A percentile compares a stretch with the other conserved stretches of the same genome.
Evolutionary conservation across 2,113 vertebrate species (phyloP).

Genomic region (Cepphus grylle): DNA sequence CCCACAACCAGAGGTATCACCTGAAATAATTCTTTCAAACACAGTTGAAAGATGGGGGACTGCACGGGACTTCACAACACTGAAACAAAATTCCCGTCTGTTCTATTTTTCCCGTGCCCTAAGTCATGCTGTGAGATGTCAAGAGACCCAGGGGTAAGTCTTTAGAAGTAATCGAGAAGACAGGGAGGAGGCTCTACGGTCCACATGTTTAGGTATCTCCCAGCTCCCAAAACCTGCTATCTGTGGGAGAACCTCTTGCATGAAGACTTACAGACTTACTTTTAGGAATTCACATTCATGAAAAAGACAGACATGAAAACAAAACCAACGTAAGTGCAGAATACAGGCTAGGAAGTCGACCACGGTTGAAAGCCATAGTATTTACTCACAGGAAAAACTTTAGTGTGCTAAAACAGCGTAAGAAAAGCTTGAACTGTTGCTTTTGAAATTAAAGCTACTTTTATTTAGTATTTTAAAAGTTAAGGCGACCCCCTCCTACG

Average conservation of each 20-base stretch:
- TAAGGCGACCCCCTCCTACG: not conserved
- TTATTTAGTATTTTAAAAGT: not conserved
- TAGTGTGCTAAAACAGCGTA: accelerated
- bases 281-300: not conserved
- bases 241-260: not conserved
- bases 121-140: not conserved
- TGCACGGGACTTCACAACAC: not conserved
- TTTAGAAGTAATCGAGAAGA: not conserved
- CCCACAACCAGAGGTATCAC: accelerated
- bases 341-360: not conserved
- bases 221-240: not conserved
- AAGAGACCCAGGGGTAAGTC: not conserved
- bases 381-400: not conserved
- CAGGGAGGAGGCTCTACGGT: not conserved
- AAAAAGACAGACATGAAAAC: not conserved
- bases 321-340: accelerated
- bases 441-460: not conserved
- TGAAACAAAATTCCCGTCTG: not conserved
- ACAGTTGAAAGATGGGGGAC: accelerated
- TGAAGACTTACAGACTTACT: not conserved
- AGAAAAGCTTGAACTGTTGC: not conserved
- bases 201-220: not conserved
- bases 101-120: not conserved
- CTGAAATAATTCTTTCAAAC: not conserved
- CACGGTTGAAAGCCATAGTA: accelerated